Evolutionary conservation across 1,140 invertebrate genomes (phyloP).

Genomic region (Paraescarpia echinospica): DNA sequence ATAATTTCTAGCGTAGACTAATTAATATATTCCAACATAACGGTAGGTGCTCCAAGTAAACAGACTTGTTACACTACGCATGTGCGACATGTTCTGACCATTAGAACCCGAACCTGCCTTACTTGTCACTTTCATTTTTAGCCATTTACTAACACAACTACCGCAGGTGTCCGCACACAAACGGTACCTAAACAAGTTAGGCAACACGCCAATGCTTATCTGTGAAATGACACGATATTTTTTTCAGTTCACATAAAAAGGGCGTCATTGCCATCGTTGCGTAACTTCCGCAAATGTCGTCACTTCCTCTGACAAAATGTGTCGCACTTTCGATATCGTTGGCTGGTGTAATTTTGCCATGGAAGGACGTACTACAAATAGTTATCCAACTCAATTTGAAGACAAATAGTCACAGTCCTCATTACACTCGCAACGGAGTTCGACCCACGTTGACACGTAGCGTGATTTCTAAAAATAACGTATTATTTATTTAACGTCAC

Average conservation of each 20-base stretch:
- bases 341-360: neutral
- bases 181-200: neutral
- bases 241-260: too few relatives aligned
- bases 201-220: neutral
- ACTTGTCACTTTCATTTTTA: too few relatives aligned
- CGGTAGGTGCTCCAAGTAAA: too few relatives aligned
- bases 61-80: too few relatives aligned
- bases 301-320: neutral
- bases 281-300: too few relatives aligned
- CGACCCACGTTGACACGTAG: too few relatives aligned
- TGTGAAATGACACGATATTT: neutral
- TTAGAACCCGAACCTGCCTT: too few relatives aligned
- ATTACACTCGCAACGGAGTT: neutral
- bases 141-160: neutral
- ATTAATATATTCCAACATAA: too few relatives aligned
- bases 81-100: too few relatives aligned
- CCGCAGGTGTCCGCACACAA: too few relatives aligned
- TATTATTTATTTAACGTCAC: neutral
- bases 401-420: neutral
- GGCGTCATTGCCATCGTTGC: too few relatives aligned
- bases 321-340: neutral
- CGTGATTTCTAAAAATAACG: neutral
- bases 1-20: too few relatives aligned
- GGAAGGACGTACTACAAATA: neutral
- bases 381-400: neutral